Conservation (phyloP, 2,888 invertebrate genomes). For the Rhagium mordax region DNA sequence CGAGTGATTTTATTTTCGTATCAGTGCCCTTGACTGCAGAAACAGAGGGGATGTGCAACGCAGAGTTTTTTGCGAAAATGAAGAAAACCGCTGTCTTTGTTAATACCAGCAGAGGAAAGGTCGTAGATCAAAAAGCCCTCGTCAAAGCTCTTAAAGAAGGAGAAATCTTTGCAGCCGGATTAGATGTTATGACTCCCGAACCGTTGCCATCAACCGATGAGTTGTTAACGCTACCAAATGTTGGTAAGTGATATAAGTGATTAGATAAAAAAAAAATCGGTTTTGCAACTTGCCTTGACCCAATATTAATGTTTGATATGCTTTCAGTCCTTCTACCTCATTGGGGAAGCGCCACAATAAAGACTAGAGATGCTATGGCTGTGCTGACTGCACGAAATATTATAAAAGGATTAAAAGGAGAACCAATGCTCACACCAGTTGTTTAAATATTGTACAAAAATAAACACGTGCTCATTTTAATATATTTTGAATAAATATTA, state of each 20-base stretch:
- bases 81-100: constrained; percentile 83
- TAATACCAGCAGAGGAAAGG: constrained; percentile 83
- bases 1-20: constrained; percentile 84
- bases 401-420: constrained; percentile 81
- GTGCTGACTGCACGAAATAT: constrained; percentile 85
- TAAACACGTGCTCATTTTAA: too few species aligned
- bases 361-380: constrained; percentile 85
- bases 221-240: constrained; percentile 84
- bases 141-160: constrained; percentile 82
- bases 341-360: constrained; percentile 87
- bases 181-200: constrained; percentile 94
- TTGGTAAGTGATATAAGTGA: constrained; percentile 75
- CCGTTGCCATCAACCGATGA: constrained; percentile 87
- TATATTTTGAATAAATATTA: too few species aligned
- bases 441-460: constrained; percentile 4
- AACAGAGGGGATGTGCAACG: constrained; percentile 81
- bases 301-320: too few species aligned
- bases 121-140: constrained; percentile 88
- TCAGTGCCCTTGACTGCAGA: constrained; percentile 79
- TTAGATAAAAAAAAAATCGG: too few species aligned
- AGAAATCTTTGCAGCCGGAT: constrained; percentile 88
- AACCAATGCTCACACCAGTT: constrained; percentile 79
- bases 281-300: too few species aligned
- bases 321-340: constrained; percentile 86
- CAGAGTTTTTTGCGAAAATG: constrained; percentile 80